Evolutionary conservation across 2,888 invertebrate species (phyloP), one percentile per base, ranked within the genome.

Genomic region (Hylaea fasciaria): DNA sequence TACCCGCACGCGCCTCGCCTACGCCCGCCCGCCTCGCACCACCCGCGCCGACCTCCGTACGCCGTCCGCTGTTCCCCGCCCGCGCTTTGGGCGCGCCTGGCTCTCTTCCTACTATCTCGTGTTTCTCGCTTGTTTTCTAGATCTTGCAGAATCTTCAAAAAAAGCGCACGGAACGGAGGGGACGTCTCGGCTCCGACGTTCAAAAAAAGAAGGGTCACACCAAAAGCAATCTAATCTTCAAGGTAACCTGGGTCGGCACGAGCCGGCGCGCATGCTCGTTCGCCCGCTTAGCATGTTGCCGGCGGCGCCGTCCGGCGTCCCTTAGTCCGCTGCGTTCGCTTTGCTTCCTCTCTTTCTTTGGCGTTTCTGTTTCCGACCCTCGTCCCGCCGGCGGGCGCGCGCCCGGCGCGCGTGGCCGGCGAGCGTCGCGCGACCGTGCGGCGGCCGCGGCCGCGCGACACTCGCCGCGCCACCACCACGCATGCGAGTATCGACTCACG

Each of bases 121-220:
- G 95, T 95, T 95, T 95, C 95, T 95, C 95, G 95, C 95, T 95
- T 94, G 94, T 96, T 95, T 97, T 97, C 96, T 97, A 97, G 97
- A 97, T 97, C 96, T 97, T 97, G 96, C 97, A 97, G 97, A 97
- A 97, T 96, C 97, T 97, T 94, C 97, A 97, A 97, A 97, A 97
- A 97, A 98, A 97, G 96, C 97, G 97, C 96, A 97, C 97, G 94
- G 97, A 97, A 96, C 95, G 97, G 94, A 96, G 97, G 95, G 97
- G 97, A 95, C 96, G 97, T 94, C 97, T 97, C 95, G 96, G 96
- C 96, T 97, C 97, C 94, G 97, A 97, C 94, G 94, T 95, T 94
- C 93, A 94, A 94, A 96, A 96, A 95, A 96, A 97, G 96, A 97
- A 97, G 96, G 96, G 96, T 95, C 95, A 94, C 95, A 96, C 96